phyloP scores from a whole-genome alignment of 2,888 invertebrate species.

The Apodemia duryi region DNA sequence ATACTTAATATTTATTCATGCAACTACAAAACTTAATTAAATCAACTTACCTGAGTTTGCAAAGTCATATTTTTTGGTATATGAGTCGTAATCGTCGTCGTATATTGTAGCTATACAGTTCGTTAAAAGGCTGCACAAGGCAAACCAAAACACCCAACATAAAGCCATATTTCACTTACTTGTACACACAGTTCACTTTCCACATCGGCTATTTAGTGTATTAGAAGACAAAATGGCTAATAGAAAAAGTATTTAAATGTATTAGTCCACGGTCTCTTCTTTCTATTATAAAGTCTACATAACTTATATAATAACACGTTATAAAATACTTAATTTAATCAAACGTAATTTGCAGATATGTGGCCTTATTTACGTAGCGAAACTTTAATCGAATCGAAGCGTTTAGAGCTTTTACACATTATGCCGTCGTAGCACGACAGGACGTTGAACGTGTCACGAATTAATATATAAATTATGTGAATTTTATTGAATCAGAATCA shows the following conservation, averaged over 20 bases:
- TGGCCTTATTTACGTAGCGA: too few relatives aligned
- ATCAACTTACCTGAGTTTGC: conserved; percentile 55
- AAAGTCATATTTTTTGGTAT: conserved; percentile 64
- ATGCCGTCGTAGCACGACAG: too few relatives aligned
- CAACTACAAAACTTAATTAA: background rate
- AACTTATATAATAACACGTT: too few relatives aligned
- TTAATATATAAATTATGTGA: too few relatives aligned
- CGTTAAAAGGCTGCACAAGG: conserved; percentile 45
- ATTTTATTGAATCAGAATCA: too few relatives aligned
- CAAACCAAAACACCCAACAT: conserved; percentile 49
- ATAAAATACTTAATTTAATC: too few relatives aligned
- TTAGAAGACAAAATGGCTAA: conserved; percentile 7
- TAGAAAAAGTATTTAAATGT: background rate
- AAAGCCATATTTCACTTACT: conserved; percentile 42
- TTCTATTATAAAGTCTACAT: too few relatives aligned
- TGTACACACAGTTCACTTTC: conserved; percentile 17
- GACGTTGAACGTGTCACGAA: too few relatives aligned
- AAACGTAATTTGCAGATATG: too few relatives aligned
- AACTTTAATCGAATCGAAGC: too few relatives aligned
- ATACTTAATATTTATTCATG: too few relatives aligned
- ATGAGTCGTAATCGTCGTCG: conserved; percentile 70
- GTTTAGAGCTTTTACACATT: too few relatives aligned
- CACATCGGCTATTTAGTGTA: conserved; percentile 5
- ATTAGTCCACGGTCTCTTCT: background rate
- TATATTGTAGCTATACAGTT: conserved; percentile 54